Evolutionary conservation across 2,797 vertebrate species (phyloP), one percentile per base, ranked within the genome.

Genomic region (Mormyrus hasselquistii): DNA sequence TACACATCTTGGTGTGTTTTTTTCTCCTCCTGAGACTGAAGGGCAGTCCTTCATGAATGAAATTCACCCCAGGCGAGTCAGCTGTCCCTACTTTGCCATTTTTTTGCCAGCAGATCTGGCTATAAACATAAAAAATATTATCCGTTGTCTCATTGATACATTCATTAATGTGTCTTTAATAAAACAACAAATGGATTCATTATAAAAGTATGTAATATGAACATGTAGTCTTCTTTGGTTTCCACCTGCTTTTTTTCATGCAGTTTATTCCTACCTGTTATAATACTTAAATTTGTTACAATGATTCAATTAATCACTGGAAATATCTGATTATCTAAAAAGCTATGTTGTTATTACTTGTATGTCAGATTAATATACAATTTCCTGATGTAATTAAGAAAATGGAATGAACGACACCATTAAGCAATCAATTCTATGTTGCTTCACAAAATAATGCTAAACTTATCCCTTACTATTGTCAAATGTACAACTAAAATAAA

Each of bases 1-100:
- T 89, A 93, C 55, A 65, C 91, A 92, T 91, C 91, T 91, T 83
- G 88, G 83, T 87, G 29, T 83, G 88, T 88, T 89, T 88, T 82
- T 79, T 53, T 38, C 83, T 87, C 65, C 49, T 38, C 83, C 73
- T 38, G 22, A 50, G 44, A 65, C 76, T 62, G 76, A 84, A 86
- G 34, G 22, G 29, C 9, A 55, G 25, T 4, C 62, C 34, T n/a
- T 29, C 16, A 3, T 76, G 84, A 86, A 86, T 65, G 44, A 89
- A 89, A 12, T 62, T 49, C 52, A 49, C 44, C 52, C 34, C n/a
- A 59, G 55, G 1, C 87, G n/a, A 79, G 73, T 79, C 38, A 44
- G 14, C 25, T 14, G 25, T 50, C 47, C 49, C 19, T 53, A 16
- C 69, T 22, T 47, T 57, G 1, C 5, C 22, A 47, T 47, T 90